These are phyloP conservation scores for Phaetusa simplex DNA, from an alignment of 2,113 vertebrate genomes.

Conservation along the genomic window DNA sequence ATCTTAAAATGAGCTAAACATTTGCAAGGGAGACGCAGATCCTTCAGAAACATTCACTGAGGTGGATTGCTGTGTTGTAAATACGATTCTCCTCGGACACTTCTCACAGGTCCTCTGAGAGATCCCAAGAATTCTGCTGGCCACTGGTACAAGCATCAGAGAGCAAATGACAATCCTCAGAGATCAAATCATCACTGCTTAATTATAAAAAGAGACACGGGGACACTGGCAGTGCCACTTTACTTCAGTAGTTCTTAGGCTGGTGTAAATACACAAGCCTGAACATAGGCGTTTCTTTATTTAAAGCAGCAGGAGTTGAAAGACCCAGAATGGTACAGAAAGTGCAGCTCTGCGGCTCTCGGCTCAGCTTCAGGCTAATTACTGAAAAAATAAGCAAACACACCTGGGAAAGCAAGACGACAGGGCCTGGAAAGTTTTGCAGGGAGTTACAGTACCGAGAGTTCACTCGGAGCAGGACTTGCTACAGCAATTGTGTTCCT, in stretches of 20 bases:
- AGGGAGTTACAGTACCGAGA: neutral
- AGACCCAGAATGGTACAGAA: neutral
- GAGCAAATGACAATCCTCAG: neutral
- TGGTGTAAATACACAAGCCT: neutral
- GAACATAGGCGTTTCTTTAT: neutral
- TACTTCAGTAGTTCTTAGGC: neutral
- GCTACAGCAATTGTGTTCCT: neutral
- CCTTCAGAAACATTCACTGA: neutral
- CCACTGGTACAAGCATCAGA: neutral
- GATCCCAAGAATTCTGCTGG: neutral
- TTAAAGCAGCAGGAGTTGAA: neutral
- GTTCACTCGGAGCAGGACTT: neutral
- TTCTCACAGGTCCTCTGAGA: neutral
- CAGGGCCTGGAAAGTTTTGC: slow-evolving; percentile 46
- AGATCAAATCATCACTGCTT: neutral
- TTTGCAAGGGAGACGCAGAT: neutral
- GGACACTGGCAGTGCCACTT: neutral
- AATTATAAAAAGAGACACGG: neutral
- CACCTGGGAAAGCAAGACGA: slow-evolving; percentile 62
- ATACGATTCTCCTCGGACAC: accelerated
- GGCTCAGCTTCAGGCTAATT: slow-evolving; percentile 38
- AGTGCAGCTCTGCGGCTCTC: neutral
- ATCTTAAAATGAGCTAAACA: neutral
- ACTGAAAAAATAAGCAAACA: slow-evolving; percentile 57
- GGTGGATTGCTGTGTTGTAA: accelerated